phyloP scores from a whole-genome alignment of 2,797 vertebrate species.

The Linurgus olivaceus region DNA sequence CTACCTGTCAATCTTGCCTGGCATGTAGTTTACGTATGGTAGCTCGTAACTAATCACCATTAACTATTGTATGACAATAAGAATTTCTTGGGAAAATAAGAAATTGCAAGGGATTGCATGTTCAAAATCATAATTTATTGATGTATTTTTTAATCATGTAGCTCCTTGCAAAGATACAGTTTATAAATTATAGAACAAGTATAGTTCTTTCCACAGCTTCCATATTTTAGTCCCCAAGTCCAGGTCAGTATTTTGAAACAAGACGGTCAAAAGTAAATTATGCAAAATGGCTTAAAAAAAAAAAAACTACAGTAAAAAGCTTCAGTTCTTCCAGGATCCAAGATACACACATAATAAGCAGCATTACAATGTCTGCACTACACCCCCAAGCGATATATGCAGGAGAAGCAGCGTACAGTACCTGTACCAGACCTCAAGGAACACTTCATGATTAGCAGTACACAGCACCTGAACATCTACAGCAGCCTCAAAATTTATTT shows the following conservation, averaged over 20 bases:
- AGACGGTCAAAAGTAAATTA: conserved; percentile 2
- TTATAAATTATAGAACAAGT: conserved; percentile 29
- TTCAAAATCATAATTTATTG: conserved; percentile 55
- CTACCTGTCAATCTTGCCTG: background rate
- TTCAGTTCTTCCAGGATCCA: conserved; percentile 42
- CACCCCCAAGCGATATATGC: conserved; percentile 34
- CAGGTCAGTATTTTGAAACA: conserved; percentile 23
- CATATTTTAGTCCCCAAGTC: conserved; percentile 29
- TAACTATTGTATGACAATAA: background rate
- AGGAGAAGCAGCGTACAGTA: conserved; percentile 48
- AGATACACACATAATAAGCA: conserved; percentile 41
- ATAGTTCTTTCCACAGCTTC: conserved; percentile 19
- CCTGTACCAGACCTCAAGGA: conserved; percentile 52
- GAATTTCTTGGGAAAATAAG: conserved; percentile 27
- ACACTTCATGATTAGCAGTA: conserved; percentile 59
- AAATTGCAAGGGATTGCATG: conserved; percentile 35
- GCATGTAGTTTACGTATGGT: background rate
- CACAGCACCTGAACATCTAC: conserved; percentile 60
- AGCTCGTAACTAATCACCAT: background rate
- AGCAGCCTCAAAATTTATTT: conserved; percentile 38
- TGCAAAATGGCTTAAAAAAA: background rate
- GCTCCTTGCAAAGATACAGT: conserved; percentile 52
- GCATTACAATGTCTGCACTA: conserved; percentile 41
- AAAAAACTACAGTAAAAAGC: conserved; percentile 30
- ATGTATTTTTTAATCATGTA: conserved; percentile 20